These are phyloP conservation scores for Rhimphoctona megacephalus DNA, from an alignment of 2,888 invertebrate genomes.

Conservation along the genomic window DNA sequence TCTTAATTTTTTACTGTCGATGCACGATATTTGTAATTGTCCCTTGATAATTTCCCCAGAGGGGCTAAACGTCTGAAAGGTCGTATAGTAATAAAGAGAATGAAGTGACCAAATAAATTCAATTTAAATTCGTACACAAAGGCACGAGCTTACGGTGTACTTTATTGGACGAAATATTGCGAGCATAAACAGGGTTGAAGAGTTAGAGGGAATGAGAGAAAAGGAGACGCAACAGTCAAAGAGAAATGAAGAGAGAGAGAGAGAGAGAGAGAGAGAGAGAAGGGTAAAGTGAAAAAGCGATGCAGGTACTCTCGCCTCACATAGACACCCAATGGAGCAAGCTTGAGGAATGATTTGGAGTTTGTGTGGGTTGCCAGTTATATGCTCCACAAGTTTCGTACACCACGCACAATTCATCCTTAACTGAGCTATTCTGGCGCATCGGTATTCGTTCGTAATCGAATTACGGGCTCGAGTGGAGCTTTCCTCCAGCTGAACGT, in stretches of 20 bases:
- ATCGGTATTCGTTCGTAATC: slow-evolving; percentile 55
- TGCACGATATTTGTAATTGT: background rate
- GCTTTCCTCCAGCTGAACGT: slow-evolving; percentile 24
- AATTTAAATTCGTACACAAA: background rate
- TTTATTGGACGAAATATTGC: background rate
- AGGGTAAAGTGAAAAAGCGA: slow-evolving; percentile 1
- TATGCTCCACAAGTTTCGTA: slow-evolving; percentile 9
- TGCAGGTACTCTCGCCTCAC: background rate
- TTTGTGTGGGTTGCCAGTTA: slow-evolving; percentile 28
- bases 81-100: background rate
- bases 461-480: slow-evolving; percentile 61
- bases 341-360: slow-evolving; percentile 37
- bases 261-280: background rate
- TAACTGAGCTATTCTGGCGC: slow-evolving; percentile 52
- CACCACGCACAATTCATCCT: slow-evolving; percentile 28
- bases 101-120: background rate
- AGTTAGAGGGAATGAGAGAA: background rate
- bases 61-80: background rate
- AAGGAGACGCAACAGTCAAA: background rate
- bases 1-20: background rate
- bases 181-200: background rate
- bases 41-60: background rate
- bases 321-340: slow-evolving; percentile 9
- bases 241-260: background rate
- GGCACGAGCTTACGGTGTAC: background rate